Evolutionary conservation across 2,113 vertebrate species (phyloP).

Genomic region (Dissostichus mawsoni): DNA sequence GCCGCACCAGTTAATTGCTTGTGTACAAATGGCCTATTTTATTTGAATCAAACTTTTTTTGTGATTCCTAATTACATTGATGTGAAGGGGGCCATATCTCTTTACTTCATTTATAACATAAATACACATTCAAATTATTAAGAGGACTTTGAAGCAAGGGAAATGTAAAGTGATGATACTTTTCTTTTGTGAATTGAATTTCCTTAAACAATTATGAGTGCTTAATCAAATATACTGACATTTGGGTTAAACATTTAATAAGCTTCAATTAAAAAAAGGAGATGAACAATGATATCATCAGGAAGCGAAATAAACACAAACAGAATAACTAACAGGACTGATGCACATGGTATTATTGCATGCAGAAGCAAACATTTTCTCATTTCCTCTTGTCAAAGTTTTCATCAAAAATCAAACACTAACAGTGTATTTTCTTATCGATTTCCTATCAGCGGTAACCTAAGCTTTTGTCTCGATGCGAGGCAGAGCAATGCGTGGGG

Average conservation of each 20-base stretch:
- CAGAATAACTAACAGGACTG: slow-evolving; percentile 46
- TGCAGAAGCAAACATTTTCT: slow-evolving; percentile 68
- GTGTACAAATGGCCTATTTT: slow-evolving; percentile 86
- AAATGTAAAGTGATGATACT: slow-evolving; percentile 63
- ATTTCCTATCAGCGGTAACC: slow-evolving; percentile 72
- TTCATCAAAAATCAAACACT: slow-evolving; percentile 62
- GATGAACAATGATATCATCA: slow-evolving; percentile 61
- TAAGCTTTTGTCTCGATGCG: slow-evolving; percentile 74
- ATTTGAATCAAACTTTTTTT: slow-evolving; percentile 84
- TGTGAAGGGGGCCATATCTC: slow-evolving; percentile 74
- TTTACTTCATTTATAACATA: slow-evolving; percentile 73
- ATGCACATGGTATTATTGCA: slow-evolving; percentile 54
- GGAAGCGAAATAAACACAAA: slow-evolving; percentile 52
- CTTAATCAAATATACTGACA: slow-evolving; percentile 66
- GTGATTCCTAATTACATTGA: slow-evolving; percentile 82
- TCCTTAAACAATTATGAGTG: slow-evolving; percentile 65
- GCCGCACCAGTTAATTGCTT: slow-evolving; percentile 84
- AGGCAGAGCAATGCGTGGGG: slow-evolving; percentile 31
- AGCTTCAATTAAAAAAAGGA: slow-evolving; percentile 74
- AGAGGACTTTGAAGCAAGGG: slow-evolving; percentile 54
- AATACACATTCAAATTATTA: slow-evolving; percentile 74
- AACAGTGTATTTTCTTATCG: slow-evolving; percentile 66
- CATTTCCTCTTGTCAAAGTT: slow-evolving; percentile 77
- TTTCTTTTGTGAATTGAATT: slow-evolving; percentile 57
- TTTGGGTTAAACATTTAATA: slow-evolving; percentile 74